Conservation (phyloP, 2,797 vertebrate species). For the Hydrolagus colliei region DNA sequence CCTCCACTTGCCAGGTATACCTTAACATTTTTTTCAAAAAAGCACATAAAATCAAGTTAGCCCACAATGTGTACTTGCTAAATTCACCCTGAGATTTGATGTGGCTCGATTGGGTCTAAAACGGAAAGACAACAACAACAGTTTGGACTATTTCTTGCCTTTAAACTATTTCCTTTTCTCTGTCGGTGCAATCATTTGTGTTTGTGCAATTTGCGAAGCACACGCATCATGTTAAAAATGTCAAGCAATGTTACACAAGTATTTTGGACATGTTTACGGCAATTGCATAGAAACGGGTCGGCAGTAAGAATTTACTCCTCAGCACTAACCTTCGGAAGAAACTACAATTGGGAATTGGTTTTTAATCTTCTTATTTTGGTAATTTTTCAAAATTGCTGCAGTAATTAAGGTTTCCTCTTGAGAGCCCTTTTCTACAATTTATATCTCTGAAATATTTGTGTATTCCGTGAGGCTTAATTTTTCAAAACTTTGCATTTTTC, state of each 20-base stretch:
- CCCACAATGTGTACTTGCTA: neutral
- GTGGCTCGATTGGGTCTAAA: neutral
- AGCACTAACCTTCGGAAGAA: neutral
- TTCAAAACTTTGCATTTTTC: neutral
- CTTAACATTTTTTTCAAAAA: conserved; percentile 53
- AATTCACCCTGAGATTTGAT: conserved; percentile 35
- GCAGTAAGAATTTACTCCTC: neutral
- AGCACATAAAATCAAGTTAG: conserved; percentile 33
- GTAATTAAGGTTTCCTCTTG: too few species aligned
- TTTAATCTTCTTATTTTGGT: neutral
- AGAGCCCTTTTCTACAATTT: too few species aligned
- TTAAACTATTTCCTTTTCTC: neutral
- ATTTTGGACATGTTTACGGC: neutral
- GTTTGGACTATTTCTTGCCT: neutral
- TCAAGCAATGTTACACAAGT: neutral
- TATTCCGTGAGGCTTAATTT: neutral
- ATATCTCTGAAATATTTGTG: too few species aligned
- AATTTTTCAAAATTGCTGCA: neutral
- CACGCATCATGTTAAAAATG: neutral
- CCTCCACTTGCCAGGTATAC: conserved; percentile 89
- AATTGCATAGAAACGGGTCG: neutral
- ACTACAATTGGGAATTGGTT: neutral
- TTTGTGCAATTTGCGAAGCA: neutral
- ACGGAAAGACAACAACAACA: neutral
- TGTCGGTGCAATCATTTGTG: neutral